Base-by-base conservation (phyloP, 2,113 vertebrate genomes). In the Plestiodon gilberti region DNA sequence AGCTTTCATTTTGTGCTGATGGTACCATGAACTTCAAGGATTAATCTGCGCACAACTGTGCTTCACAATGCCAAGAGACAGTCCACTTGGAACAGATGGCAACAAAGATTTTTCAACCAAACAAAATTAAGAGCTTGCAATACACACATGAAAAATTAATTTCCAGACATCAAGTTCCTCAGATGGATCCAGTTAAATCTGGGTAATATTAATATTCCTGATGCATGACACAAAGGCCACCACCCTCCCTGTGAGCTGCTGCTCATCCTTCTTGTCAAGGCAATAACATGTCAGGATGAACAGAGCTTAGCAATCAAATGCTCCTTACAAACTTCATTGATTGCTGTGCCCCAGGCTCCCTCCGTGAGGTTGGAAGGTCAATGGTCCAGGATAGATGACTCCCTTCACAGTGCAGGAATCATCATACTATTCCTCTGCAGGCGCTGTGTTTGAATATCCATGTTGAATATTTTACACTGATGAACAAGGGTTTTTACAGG, bases 141-240 rank as follows among this genome's bases (percentile, higher is more conserved):
- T 93, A 87, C 88, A 89, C 90, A 94, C 83, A 92, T 86, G 88
- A 94, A 93, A 93, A 94, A 95, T 92, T 89, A 94, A 90, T 91
- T 93, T 93, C 93, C 90, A 91, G 90, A 87, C 78, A 87, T n/a
- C n/a, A 87, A 79, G 73, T 90, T 92, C 87, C 85, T 93, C 90
- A 93, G 91, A 94, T 93, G 90, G 86, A 0, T 84, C 89, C 2
- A 18, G 80, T 84, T 59, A 89, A 89, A 91, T 91, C 91, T 91
- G 90, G 87, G 87, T 89, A 61, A 75, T 80, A 89, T 91, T 86
- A 92, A 92, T 91, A 92, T 93, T 93, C 88, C 89, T 91, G 30
- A 33, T 82, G 83, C 87, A 90, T 92, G 83, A 94, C 88, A 94
- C 88, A 89, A 76, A 90, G 77, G 74, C 91, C 1, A 38, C 86